Percentiles rank a stretch among this genome's conserved stretches.
Conservation (phyloP, 1,140 invertebrate genomes). For the Lethrus apterus region DNA sequence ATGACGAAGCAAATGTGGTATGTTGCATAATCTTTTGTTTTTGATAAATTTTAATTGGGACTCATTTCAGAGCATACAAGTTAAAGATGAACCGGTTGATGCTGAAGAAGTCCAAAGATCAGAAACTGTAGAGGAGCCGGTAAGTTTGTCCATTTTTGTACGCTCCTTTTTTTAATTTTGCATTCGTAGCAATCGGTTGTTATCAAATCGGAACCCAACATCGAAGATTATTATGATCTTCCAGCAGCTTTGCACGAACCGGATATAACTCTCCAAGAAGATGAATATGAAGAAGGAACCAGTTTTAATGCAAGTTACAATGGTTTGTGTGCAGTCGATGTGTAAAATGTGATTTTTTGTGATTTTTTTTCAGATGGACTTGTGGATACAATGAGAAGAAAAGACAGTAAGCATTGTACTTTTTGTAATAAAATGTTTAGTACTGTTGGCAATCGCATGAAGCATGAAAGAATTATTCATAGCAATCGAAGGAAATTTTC, state of each 20-base stretch:
- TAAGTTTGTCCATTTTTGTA: constrained; percentile 1
- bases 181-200: background rate
- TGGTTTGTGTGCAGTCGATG: too few species aligned
- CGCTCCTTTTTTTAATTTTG: too few species aligned
- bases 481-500: constrained; percentile 1
- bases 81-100: constrained; percentile 29
- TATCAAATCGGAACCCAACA: constrained; percentile 6
- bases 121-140: constrained; percentile 4
- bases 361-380: background rate
- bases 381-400: background rate
- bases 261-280: background rate
- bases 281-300: background rate
- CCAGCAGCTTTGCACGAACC: constrained; percentile 1
- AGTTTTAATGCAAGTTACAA: too few species aligned
- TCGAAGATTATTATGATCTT: constrained; percentile 7
- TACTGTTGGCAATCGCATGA: constrained; percentile 22
- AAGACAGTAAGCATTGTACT: constrained; percentile 17
- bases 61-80: constrained; percentile 25
- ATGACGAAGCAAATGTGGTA: constrained; percentile 22
- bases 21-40: constrained; percentile 1
- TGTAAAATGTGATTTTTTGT: constrained; percentile 2
- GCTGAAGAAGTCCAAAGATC: constrained; percentile 7
- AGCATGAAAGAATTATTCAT: constrained; percentile 19
- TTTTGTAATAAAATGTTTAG: constrained; percentile 27
- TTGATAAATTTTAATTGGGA: too few species aligned